Conservation (phyloP, 30 jellyfish, hydroid and myxozoan species). For the Catostylus mosaicus region DNA sequence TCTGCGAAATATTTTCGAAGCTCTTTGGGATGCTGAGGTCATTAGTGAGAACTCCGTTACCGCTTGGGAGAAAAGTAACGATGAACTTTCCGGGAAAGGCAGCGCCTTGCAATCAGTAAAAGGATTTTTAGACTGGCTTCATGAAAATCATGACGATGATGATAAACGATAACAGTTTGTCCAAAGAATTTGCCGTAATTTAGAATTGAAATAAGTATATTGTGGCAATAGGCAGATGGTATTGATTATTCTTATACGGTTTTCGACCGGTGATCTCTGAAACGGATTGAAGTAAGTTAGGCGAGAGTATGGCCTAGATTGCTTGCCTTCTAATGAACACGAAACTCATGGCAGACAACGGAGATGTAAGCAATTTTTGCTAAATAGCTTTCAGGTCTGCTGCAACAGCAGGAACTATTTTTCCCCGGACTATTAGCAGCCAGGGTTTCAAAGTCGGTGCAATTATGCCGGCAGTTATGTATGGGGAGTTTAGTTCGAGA, state of each 20-base stretch:
- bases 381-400: too few species aligned
- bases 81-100: conserved; percentile 81
- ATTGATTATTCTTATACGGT: background rate
- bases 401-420: too few species aligned
- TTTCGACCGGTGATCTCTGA: background rate
- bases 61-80: conserved; percentile 75
- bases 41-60: conserved; percentile 58
- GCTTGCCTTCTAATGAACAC: too few species aligned
- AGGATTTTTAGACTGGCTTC: conserved; percentile 74
- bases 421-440: too few species aligned
- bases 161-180: conserved; percentile 8
- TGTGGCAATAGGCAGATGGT: background rate
- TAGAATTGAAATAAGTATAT: conserved; percentile 7
- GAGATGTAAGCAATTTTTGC: too few species aligned
- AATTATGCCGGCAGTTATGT: too few species aligned
- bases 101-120: conserved; percentile 60
- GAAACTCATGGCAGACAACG: too few species aligned
- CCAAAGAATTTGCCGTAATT: background rate
- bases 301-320: too few species aligned
- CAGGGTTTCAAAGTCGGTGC: too few species aligned
- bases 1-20: conserved; percentile 55
- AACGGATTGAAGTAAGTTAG: too few species aligned
- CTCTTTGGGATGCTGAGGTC: conserved; percentile 67
- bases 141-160: conserved; percentile 17
- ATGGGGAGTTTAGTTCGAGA: too few species aligned